Evolutionary conservation across 2,888 invertebrate species (phyloP).

Genomic region (Tridacna crocea): DNA sequence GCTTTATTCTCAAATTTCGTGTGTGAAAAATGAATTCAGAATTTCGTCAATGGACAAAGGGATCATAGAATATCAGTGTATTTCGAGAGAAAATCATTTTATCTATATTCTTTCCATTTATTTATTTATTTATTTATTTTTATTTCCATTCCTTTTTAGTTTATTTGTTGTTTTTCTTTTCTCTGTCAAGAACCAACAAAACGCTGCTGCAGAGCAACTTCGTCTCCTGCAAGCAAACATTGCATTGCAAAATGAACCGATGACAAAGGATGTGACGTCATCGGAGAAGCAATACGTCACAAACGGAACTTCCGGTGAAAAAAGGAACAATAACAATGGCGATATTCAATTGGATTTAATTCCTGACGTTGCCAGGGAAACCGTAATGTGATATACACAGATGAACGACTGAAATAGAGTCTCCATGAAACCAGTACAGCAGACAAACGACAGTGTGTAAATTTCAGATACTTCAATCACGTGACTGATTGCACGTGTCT

Average conservation of each 20-base stretch:
- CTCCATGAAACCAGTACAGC: not conserved
- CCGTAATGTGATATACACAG: conserved; percentile 29
- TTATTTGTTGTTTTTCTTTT: conserved; percentile 9
- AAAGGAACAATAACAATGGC: conserved; percentile 52
- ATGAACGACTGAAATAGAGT: not conserved
- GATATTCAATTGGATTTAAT: conserved; percentile 36
- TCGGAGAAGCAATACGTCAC: conserved; percentile 28
- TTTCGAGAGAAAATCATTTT: too few species aligned
- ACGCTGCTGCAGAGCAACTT: conserved; percentile 50
- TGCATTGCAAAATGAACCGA: conserved; percentile 43
- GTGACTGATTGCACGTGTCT: not conserved
- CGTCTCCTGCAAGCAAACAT: conserved; percentile 56
- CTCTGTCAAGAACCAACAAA: conserved; percentile 24
- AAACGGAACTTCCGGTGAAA: conserved; percentile 41
- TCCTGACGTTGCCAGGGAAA: conserved; percentile 35
- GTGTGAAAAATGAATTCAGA: too few species aligned
- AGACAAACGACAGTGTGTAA: not conserved
- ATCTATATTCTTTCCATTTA: not conserved
- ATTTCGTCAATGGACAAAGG: too few species aligned
- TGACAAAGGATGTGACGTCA: conserved; percentile 18
- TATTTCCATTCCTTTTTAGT: not conserved
- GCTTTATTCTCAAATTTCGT: too few species aligned
- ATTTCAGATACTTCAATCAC: not conserved
- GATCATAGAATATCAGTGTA: too few species aligned
- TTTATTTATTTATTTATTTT: conserved; percentile 3